Evolutionary conservation across 92 coral and sea anemone genomes (phyloP).

Genomic region (Phymanthus crucifer): DNA sequence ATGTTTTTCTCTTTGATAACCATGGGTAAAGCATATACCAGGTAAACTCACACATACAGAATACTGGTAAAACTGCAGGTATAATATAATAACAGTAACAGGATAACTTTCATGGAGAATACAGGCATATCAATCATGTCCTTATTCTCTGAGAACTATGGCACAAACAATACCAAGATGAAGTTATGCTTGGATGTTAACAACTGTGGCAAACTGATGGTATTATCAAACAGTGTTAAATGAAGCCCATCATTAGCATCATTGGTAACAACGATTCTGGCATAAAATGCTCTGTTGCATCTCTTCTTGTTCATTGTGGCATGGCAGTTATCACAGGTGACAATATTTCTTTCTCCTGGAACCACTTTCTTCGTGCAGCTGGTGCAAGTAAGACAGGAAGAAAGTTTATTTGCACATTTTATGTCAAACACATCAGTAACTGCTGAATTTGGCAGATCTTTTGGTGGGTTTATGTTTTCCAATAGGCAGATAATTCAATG

Average conservation of each 20-base stretch:
- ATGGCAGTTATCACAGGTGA: constrained; percentile 20
- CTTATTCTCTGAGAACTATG: not conserved
- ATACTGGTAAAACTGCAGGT: not conserved
- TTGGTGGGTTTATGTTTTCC: too few species aligned
- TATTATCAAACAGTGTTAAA: too few species aligned
- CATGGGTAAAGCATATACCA: too few species aligned
- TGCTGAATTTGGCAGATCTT: constrained; percentile 13
- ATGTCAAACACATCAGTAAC: constrained; percentile 2
- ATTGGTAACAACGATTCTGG: too few species aligned
- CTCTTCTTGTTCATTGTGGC: too few species aligned
- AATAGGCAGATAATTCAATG: too few species aligned
- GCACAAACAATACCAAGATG: not conserved
- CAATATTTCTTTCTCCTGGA: constrained; percentile 19
- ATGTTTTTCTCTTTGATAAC: too few species aligned
- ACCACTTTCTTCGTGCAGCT: not conserved
- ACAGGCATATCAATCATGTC: not conserved
- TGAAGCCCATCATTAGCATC: too few species aligned
- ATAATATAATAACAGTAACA: not conserved
- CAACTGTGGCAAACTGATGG: too few species aligned
- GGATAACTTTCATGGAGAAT: not conserved
- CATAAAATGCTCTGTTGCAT: too few species aligned
- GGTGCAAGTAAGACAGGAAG: constrained; percentile 2
- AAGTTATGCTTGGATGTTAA: not conserved
- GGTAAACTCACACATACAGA: not conserved
- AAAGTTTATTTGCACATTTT: constrained; percentile 1